These are phyloP conservation scores for Platysternon megacephalum DNA, from an alignment of 2,113 vertebrate genomes.

Conservation along the genomic window DNA sequence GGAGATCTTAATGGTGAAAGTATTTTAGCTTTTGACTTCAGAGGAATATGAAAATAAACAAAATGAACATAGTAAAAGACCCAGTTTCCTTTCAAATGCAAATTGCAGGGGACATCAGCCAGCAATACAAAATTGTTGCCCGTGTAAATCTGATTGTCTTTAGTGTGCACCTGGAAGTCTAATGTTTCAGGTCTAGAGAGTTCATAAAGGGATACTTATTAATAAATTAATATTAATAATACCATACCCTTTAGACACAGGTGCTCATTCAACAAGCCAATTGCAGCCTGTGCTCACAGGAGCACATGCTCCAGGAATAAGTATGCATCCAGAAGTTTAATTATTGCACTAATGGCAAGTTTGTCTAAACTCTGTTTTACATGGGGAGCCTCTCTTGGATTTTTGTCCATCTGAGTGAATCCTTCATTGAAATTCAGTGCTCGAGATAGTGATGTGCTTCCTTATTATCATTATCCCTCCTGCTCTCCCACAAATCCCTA, in stretches of 20 bases:
- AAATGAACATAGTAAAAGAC: not conserved
- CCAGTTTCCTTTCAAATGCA: not conserved
- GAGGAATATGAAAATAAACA: not conserved
- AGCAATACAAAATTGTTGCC: not conserved
- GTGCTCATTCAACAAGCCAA: not conserved
- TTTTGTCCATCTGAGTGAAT: not conserved
- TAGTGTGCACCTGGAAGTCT: not conserved
- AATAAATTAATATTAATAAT: not conserved
- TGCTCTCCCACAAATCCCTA: not conserved
- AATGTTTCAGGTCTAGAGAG: not conserved
- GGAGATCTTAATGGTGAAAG: not conserved
- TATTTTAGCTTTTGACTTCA: not conserved
- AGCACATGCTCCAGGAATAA: not conserved
- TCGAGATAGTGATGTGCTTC: not conserved
- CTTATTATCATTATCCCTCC: not conserved
- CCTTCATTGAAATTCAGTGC: not conserved
- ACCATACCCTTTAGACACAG: not conserved
- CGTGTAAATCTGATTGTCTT: not conserved
- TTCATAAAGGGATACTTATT: not conserved
- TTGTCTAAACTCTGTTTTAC: not conserved
- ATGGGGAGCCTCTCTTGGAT: not conserved
- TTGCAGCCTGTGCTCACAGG: not conserved
- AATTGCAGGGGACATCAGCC: not conserved
- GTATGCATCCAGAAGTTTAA: not conserved
- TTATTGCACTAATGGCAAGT: not conserved